These are phyloP conservation scores for Colius striatus DNA, from an alignment of 2,113 vertebrate species.

Conservation along the genomic window DNA sequence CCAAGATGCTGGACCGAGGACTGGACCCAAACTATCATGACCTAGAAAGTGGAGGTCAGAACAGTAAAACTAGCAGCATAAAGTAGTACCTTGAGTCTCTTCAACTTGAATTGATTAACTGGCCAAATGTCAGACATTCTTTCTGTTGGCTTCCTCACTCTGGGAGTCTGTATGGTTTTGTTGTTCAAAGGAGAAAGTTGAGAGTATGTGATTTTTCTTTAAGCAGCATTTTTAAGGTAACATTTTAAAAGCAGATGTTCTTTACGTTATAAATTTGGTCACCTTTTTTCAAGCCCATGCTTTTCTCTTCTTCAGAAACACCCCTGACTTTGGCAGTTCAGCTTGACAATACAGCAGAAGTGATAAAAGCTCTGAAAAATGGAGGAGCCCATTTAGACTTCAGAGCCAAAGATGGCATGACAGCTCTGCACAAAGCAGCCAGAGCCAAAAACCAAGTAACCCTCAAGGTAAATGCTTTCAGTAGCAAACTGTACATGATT, in stretches of 20 bases:
- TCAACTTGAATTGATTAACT: background rate
- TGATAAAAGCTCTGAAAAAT: conserved; percentile 87
- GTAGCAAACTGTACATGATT: background rate
- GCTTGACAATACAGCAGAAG: conserved; percentile 81
- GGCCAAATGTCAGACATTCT: background rate
- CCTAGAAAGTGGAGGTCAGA: conserved; percentile 88
- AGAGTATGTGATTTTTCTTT: background rate
- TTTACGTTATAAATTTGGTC: background rate
- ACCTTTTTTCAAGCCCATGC: background rate
- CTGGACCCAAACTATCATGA: conserved; percentile 97
- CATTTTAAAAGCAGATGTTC: background rate
- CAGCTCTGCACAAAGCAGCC: conserved; percentile 91
- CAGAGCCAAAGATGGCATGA: conserved; percentile 93
- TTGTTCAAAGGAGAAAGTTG: background rate
- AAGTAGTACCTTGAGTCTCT: background rate
- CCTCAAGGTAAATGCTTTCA: conserved; percentile 80
- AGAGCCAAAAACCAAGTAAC: conserved; percentile 83
- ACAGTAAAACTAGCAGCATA: background rate
- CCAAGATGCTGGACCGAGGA: conserved; percentile 91
- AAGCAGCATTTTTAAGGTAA: background rate
- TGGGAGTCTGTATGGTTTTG: background rate
- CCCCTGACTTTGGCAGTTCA: conserved; percentile 89
- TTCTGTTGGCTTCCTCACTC: background rate
- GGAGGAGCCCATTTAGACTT: conserved; percentile 96
- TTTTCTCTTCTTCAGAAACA: conserved; percentile 79